phyloP scores from a whole-genome alignment of 2,888 invertebrate species.

The Hydraecia micacea region DNA sequence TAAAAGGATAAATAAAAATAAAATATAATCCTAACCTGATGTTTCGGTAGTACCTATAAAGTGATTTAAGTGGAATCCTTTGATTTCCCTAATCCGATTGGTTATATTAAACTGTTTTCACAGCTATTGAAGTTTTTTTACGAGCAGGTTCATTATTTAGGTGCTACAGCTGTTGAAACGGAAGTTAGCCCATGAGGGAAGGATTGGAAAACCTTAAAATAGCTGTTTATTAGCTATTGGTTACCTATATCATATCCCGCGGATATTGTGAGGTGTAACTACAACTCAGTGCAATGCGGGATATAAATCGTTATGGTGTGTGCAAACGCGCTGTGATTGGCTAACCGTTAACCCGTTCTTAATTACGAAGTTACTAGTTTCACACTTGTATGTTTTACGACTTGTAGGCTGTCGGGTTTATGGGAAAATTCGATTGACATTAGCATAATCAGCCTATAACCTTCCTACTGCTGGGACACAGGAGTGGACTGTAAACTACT shows the following conservation, averaged over 20 bases:
- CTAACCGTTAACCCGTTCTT: background rate
- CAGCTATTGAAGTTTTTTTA: background rate
- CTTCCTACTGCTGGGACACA: background rate
- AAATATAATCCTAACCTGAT: background rate
- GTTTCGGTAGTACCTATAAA: background rate
- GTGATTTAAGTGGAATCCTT: background rate
- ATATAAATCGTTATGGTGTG: conserved; percentile 44
- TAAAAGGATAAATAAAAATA: too few relatives aligned
- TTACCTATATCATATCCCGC: conserved; percentile 30
- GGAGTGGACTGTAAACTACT: background rate
- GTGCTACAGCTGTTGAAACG: background rate
- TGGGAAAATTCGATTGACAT: background rate
- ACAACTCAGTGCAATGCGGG: conserved; percentile 35
- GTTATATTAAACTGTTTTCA: background rate
- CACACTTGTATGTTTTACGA: background rate
- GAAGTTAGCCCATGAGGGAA: background rate
- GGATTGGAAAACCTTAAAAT: conserved; percentile 8
- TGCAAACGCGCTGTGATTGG: conserved; percentile 29
- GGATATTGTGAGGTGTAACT: conserved; percentile 34
- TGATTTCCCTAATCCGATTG: background rate
- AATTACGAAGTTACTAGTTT: conserved; percentile 2
- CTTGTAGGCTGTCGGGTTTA: background rate
- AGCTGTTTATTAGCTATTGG: conserved; percentile 17
- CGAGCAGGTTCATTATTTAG: background rate
- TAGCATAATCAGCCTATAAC: background rate